Evolutionary conservation across 2,797 vertebrate species (phyloP).

Genomic region (Karalla daura): DNA sequence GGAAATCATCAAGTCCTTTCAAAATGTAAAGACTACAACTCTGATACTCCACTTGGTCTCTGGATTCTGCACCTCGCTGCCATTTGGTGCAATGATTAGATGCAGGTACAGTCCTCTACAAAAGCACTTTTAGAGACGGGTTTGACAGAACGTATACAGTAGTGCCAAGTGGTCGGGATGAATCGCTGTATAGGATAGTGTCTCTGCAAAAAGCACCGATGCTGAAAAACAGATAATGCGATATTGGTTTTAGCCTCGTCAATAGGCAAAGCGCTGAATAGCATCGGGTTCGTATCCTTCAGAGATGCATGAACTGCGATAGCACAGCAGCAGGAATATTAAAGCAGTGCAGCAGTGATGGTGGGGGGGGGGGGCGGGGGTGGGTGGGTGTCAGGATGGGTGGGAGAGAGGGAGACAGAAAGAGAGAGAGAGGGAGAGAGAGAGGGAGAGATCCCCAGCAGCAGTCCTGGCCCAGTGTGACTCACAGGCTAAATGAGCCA

Average conservation of each 20-base stretch:
- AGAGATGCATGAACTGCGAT: conserved; percentile 9
- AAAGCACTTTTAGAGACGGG: too few relatives aligned
- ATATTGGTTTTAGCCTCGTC: not conserved
- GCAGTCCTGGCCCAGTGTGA: conserved; percentile 70
- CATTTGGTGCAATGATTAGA: too few relatives aligned
- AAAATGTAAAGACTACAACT: too few relatives aligned
- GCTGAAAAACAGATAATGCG: not conserved
- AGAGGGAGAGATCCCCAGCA: conserved; percentile 61
- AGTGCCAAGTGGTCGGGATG: not conserved
- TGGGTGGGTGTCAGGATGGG: conserved; percentile 23
- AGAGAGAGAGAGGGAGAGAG: conserved; percentile 42
- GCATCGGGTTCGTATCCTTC: not conserved
- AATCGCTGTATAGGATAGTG: not conserved
- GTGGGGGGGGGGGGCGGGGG: conserved; percentile 9
- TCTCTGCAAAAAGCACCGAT: not conserved
- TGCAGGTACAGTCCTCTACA: too few relatives aligned
- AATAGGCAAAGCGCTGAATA: not conserved
- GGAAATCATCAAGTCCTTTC: too few relatives aligned
- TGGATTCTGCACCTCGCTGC: too few relatives aligned
- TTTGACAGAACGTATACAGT: too few relatives aligned
- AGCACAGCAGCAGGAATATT: conserved; percentile 9
- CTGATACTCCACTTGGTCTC: too few relatives aligned
- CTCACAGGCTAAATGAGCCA: conserved; percentile 78
- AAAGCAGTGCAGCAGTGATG: conserved; percentile 8
- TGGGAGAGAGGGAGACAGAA: conserved; percentile 38